Conservation (phyloP, 2,797 vertebrate genomes). For the Natrix natrix region DNA sequence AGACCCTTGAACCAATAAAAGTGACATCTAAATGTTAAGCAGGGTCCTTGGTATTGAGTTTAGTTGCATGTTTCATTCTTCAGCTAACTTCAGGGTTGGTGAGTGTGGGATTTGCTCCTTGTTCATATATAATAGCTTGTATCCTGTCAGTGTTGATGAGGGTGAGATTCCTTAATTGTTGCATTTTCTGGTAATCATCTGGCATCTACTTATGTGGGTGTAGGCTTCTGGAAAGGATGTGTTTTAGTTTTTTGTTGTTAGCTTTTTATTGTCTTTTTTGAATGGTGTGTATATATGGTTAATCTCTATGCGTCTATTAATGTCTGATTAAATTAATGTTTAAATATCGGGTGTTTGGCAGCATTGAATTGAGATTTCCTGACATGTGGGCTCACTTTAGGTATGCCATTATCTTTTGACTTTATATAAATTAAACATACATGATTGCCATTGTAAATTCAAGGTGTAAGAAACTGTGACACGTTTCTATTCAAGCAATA, state of each 20-base stretch:
- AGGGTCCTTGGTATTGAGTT: neutral
- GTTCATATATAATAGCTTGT: no score
- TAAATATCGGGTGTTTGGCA: neutral
- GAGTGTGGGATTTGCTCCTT: neutral
- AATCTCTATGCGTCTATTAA: neutral
- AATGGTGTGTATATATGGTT: neutral
- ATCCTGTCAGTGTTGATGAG: neutral
- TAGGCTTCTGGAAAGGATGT: neutral
- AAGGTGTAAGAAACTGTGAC: neutral
- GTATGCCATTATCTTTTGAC: neutral
- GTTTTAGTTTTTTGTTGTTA: neutral
- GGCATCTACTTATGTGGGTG: neutral
- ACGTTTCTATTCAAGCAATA: neutral
- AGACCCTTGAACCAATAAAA: neutral
- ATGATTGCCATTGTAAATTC: neutral
- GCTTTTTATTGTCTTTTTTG: neutral
- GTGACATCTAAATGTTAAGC: neutral
- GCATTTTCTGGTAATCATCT: neutral
- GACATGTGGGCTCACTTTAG: neutral
- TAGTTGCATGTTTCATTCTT: neutral
- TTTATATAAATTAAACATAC: neutral
- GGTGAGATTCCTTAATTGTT: neutral
- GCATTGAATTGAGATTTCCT: neutral
- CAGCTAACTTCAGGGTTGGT: neutral
- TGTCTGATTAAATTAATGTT: neutral